Conservation (phyloP, 2,113 vertebrate genomes). For the Irena cyanogastra region DNA sequence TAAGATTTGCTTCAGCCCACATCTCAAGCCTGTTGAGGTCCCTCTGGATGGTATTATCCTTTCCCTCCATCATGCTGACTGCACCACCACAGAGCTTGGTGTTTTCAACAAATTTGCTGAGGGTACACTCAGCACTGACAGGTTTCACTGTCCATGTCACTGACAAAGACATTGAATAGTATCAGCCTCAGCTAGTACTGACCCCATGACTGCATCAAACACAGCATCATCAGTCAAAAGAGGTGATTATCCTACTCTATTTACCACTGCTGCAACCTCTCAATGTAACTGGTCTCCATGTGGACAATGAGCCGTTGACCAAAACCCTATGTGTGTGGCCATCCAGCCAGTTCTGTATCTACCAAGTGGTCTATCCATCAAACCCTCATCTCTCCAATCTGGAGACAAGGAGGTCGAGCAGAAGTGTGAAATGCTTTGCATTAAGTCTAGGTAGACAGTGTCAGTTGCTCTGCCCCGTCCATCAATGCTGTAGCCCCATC, state of each 20-base stretch:
- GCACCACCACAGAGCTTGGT: background rate
- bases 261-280: background rate
- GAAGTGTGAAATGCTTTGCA: background rate
- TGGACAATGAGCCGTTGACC: background rate
- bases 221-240: background rate
- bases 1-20: background rate
- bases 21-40: background rate
- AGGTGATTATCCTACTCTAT: background rate
- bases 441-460: background rate
- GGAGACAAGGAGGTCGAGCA: background rate
- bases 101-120: background rate
- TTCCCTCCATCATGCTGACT: accelerated
- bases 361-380: background rate
- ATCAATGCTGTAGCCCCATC: background rate
- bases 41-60: background rate
- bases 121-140: background rate
- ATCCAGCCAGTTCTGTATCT: background rate
- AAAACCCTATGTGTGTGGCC: background rate
- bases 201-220: background rate
- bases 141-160: background rate
- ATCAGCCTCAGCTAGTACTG: background rate
- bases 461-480: background rate
- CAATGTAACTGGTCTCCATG: background rate
- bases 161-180: background rate
- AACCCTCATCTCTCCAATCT: background rate